Conservation (phyloP, 2,797 vertebrate genomes). For the Fundulus diaphanus region DNA sequence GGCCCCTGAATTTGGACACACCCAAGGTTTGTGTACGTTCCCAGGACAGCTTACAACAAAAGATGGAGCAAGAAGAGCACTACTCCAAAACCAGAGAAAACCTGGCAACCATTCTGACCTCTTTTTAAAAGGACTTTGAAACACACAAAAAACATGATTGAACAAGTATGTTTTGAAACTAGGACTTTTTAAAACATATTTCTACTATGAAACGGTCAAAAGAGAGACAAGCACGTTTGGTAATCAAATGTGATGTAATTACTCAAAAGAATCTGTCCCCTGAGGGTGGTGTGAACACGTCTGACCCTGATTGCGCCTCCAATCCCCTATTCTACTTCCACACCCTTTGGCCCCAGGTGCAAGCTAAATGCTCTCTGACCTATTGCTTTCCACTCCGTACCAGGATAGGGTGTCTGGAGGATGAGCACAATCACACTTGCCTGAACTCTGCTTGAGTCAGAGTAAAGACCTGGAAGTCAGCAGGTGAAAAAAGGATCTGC, state of each 20-base stretch:
- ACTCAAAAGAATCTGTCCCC: slow-evolving; percentile 30
- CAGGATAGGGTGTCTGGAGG: slow-evolving; percentile 45
- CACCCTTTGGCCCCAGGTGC: slow-evolving; percentile 55
- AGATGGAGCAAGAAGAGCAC: neutral
- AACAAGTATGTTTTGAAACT: neutral
- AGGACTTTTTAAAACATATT: neutral
- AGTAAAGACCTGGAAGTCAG: slow-evolving; percentile 45
- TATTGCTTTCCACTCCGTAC: slow-evolving; percentile 48
- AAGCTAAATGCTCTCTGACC: slow-evolving; percentile 47
- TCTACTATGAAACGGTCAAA: neutral
- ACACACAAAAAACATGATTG: neutral
- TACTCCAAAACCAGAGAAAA: neutral
- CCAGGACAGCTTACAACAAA: neutral
- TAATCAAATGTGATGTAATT: neutral
- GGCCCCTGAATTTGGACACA: too few relatives aligned
- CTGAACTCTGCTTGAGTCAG: slow-evolving; percentile 29
- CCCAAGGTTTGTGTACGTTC: too few relatives aligned
- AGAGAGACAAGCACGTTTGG: neutral
- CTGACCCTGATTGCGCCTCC: slow-evolving; percentile 55
- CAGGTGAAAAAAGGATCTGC: slow-evolving; percentile 25
- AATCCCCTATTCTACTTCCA: slow-evolving; percentile 32
- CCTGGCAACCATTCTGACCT: neutral
- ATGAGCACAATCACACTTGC: slow-evolving; percentile 13
- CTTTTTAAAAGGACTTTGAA: neutral
- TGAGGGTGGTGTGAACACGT: slow-evolving; percentile 32